Base-by-base conservation (phyloP, 2,888 invertebrate species). In the Lasioglossum leucozonium region DNA sequence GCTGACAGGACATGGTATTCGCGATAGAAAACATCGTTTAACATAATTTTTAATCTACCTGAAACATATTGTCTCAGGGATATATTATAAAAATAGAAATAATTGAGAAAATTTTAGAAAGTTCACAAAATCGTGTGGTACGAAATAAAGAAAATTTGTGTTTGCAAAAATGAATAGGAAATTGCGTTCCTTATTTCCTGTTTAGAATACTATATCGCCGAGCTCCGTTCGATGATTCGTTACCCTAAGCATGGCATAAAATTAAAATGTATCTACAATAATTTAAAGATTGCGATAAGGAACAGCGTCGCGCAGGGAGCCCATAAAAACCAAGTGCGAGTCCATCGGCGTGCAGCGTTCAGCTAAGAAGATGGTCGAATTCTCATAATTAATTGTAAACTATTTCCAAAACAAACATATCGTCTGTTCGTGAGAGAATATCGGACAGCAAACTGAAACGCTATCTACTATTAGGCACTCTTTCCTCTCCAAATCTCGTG, bases 181-280 rank as follows among this genome's bases (percentile, higher is more conserved):
- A 51, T 58, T n/a, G 26, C 10, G 42, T 18, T n/a, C 11, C 34
- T 18, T 11, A 72, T 47, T 80, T 62, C 44, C 67, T 67, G 67
- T n/a, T 55, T n/a, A 16, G 62, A 79, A 71, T 83, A 77, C 77
- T 58, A 72, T 58, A 26, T 58, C 18, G 18, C 47, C 13, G 40
- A 73, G 78, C 72, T 76, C 72, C 58, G 58, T 11, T 73, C 79
- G 58, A 73, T 16, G 47, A 73, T 62, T 82, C 82, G 55, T 65
- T 69, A 69, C 37, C 76, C 72, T 75, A 79, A 84, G 72, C 73
- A 81, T 81, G 87, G 80, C 88, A 65, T 85, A 80, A 79, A 85
- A 82, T 80, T 69, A 88, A 88, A 65, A 81, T 37, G 58, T 87
- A 87, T 86, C 71, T 84, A 88, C 77, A 88, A 81, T 84, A 83